Evolutionary conservation across 2,113 vertebrate species (phyloP).

Genomic region (Willisornis vidua): DNA sequence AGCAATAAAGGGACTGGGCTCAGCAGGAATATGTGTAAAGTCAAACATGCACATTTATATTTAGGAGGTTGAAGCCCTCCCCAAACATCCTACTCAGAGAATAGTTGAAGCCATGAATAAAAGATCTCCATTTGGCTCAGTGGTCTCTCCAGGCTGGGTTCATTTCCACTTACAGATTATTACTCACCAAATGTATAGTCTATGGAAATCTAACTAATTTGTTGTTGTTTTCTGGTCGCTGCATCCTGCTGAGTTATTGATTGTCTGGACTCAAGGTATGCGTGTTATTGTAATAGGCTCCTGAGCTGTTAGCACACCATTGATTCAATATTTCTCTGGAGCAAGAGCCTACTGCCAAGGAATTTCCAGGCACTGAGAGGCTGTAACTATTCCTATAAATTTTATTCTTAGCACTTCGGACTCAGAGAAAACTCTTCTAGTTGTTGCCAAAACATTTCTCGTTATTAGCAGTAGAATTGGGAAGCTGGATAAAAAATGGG

Average conservation of each 20-base stretch:
- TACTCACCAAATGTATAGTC: slow-evolving; percentile 39
- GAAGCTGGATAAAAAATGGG: slow-evolving; percentile 5
- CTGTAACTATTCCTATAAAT: slow-evolving; percentile 20
- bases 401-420: slow-evolving; percentile 13
- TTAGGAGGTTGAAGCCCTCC: background rate
- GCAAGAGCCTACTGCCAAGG: slow-evolving; percentile 28
- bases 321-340: slow-evolving; percentile 22
- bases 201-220: slow-evolving; percentile 52
- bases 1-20: background rate
- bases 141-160: slow-evolving; percentile 23
- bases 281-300: slow-evolving; percentile 49
- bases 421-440: background rate
- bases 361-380: slow-evolving; percentile 32
- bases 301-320: slow-evolving; percentile 37
- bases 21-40: background rate
- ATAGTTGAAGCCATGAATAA: slow-evolving; percentile 35
- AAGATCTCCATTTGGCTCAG: slow-evolving; percentile 35
- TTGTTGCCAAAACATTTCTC: slow-evolving; percentile 43
- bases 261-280: slow-evolving; percentile 24
- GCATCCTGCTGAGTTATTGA: slow-evolving; percentile 39
- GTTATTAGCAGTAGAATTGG: background rate
- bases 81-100: background rate
- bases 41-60: background rate
- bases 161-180: slow-evolving; percentile 42
- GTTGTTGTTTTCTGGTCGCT: slow-evolving; percentile 53